Evolutionary conservation across 2,888 invertebrate genomes (phyloP).

Genomic region (Cataglyphis altisquamis): DNA sequence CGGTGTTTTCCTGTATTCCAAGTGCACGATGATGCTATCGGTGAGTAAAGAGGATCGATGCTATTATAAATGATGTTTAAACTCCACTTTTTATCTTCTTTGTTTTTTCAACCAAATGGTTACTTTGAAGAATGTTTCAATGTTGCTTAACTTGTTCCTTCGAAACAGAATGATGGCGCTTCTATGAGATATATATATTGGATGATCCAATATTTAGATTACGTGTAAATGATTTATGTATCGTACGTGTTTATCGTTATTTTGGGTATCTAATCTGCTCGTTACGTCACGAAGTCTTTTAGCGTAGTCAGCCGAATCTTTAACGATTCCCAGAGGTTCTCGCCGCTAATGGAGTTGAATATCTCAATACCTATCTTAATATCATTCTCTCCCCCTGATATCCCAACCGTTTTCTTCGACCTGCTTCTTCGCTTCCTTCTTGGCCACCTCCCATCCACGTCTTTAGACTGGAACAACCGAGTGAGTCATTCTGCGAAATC

Average conservation of each 20-base stretch:
- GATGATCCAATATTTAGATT: conserved; percentile 1
- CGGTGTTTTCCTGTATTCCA: conserved; percentile 32
- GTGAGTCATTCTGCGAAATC: conserved; percentile 72
- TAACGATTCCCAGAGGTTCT: conserved; percentile 64
- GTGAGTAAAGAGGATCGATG: conserved; percentile 30
- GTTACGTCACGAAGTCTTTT: conserved; percentile 7
- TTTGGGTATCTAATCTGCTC: conserved; percentile 28
- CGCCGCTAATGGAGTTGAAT: conserved; percentile 73
- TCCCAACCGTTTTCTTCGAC: conserved; percentile 28
- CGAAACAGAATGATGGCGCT: neutral
- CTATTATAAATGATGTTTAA: conserved; percentile 16
- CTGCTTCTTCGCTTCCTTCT: conserved; percentile 27
- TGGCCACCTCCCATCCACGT: conserved; percentile 5
- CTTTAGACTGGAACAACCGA: conserved; percentile 52
- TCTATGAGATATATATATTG: neutral
- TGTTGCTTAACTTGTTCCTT: neutral
- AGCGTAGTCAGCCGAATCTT: conserved; percentile 54
- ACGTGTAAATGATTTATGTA: neutral
- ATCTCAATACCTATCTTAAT: conserved; percentile 75
- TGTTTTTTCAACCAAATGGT: conserved; percentile 12
- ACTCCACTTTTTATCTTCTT: neutral
- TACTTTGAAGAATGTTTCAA: neutral
- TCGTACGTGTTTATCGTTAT: neutral
- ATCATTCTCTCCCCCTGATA: conserved; percentile 58
- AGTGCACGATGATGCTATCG: conserved; percentile 46